Base-by-base conservation (phyloP, 2,113 vertebrate species). In the Himantopus leucocephalus region DNA sequence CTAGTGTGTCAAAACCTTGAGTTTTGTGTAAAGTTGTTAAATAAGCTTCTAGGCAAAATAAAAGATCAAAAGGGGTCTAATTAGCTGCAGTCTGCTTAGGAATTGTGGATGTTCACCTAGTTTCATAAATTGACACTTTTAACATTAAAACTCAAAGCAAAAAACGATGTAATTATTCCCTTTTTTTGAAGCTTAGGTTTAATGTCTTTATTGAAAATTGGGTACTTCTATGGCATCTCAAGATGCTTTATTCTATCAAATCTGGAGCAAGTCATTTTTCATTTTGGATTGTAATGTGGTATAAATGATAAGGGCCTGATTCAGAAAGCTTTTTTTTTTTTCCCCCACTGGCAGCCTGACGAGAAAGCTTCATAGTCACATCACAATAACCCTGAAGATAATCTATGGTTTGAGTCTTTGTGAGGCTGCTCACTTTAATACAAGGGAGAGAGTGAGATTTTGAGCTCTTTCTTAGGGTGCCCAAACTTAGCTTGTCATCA, bases 41-140 rank as follows among this genome's bases (percentile, higher is more conserved):
- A 97, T 95, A 96, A 94, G 95, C 97, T 97, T 89, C 95, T 73
- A 94, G 96, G 96, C 96, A 98, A 97, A 97, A 97, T 94, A 95
- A 91, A 91, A 97, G 96, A 97, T 97, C 96, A 97, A 97, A 98
- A 95, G 92, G 92, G 92, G 88, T 93, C 96, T 97, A 98, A 97
- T 98, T 98, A 98, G 93, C 87, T 96, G 91, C 94, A 92, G 96
- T 88, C 94, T 97, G 95, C 95, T 96, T 91, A 94, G 87, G 94
- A 96, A 94, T 95, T 95, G 96, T 96, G 90, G 81, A 91, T 97
- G 95, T 97, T 98, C 97, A 97, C 98, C 95, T 97, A 97, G 97
- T 96, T 98, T 96, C 95, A 95, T 96, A 97, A 97, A 96, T 96
- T 96, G 96, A 95, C 93, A 97, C 96, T 97, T 97, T 98, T 96